phyloP scores from a whole-genome alignment of 1,140 invertebrate species.

The Drosophila bifasciata region DNA sequence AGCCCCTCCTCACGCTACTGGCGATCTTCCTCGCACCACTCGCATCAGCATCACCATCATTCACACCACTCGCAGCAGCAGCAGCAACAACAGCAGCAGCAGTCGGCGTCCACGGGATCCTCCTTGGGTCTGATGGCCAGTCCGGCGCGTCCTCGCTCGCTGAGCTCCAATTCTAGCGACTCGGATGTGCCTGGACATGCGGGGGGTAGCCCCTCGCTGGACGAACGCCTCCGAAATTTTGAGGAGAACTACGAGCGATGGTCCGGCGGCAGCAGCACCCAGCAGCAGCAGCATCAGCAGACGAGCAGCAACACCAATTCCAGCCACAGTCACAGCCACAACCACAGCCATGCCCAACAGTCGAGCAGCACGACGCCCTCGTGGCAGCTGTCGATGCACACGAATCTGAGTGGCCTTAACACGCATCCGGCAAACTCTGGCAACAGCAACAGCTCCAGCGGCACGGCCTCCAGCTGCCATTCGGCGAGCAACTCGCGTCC shows the following conservation, averaged over 20 bases:
- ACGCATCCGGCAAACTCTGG: slow-evolving; percentile 58
- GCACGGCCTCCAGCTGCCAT: slow-evolving; percentile 59
- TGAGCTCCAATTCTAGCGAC: slow-evolving; percentile 87
- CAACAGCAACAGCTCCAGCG: slow-evolving; percentile 72
- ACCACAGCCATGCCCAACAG: slow-evolving; percentile 18
- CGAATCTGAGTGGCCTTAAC: slow-evolving; percentile 45
- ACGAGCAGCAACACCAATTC: slow-evolving; percentile 37
- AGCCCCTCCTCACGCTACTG: slow-evolving; percentile 75
- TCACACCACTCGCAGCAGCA: slow-evolving; percentile 70
- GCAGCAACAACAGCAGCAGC: slow-evolving; percentile 46
- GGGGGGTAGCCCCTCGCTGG: slow-evolving; percentile 88
- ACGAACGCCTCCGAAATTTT: slow-evolving; percentile 93
- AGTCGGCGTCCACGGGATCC: slow-evolving; percentile 42
- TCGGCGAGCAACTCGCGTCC: slow-evolving; percentile 86
- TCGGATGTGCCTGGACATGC: slow-evolving; percentile 85
- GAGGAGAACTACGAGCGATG: slow-evolving; percentile 97
- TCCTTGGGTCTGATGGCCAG: slow-evolving; percentile 76
- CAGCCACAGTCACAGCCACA: slow-evolving; percentile 18
- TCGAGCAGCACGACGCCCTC: slow-evolving; percentile 56
- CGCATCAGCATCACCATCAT: slow-evolving; percentile 71
- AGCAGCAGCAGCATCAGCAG: slow-evolving; percentile 19
- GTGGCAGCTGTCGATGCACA: slow-evolving; percentile 73
- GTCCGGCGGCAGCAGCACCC: slow-evolving; percentile 88
- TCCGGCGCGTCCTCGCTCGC: slow-evolving; percentile 86
- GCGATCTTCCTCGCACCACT: slow-evolving; percentile 74